A percentile compares a stretch with the other conserved stretches of the same genome.
Conservation (phyloP, 2,888 invertebrate species). For the Uropetala carovei region DNA sequence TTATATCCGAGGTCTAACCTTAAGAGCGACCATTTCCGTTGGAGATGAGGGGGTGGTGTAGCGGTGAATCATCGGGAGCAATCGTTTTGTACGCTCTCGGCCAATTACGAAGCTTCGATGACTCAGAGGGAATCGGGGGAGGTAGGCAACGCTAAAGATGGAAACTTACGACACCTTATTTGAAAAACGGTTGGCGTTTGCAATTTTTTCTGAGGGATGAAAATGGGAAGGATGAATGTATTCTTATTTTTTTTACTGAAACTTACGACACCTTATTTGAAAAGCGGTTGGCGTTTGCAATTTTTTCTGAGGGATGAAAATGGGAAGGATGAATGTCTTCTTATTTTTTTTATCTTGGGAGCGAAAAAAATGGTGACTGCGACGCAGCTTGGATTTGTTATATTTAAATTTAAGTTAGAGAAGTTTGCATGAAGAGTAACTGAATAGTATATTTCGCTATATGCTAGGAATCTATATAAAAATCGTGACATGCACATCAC, state of each 20-base stretch:
- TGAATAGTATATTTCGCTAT: too few species aligned
- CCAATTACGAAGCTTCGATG: slow-evolving; percentile 50
- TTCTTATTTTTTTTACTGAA: too few species aligned
- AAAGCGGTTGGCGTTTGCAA: background rate
- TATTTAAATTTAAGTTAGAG: too few species aligned
- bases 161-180: background rate
- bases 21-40: slow-evolving; percentile 50
- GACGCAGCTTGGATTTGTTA: too few species aligned
- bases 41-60: slow-evolving; percentile 30
- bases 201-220: background rate
- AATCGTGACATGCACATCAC: too few species aligned
- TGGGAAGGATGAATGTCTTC: background rate
- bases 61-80: slow-evolving; percentile 36
- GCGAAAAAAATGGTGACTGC: too few species aligned
- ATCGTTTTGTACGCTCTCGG: slow-evolving; percentile 39
- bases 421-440: too few species aligned
- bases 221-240: background rate
- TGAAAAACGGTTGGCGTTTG: background rate
- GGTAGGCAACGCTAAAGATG: background rate
- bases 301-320: background rate
- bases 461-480: too few species aligned
- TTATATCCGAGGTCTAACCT: slow-evolving; percentile 16
- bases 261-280: background rate
- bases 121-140: background rate
- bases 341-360: too few species aligned